Base-by-base conservation (phyloP, 2,888 invertebrate species). In the Celastrina argiolus region DNA sequence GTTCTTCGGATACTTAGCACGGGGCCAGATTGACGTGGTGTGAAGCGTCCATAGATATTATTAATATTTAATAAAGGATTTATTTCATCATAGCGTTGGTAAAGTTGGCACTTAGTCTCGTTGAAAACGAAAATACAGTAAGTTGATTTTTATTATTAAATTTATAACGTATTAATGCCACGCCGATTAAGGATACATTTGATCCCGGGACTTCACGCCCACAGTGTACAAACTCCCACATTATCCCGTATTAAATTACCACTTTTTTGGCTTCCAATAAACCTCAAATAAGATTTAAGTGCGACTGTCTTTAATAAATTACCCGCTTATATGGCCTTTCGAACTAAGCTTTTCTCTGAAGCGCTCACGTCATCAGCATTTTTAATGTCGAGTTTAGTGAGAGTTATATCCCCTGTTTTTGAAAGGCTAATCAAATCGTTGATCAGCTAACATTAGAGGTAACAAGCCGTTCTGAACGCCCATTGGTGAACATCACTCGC, bases 201-300 rank as follows among this genome's bases (percentile, higher is more conserved):
- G 18, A 59, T 59, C 59, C 34, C 34, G 31, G 22, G 22, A 51
- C 12, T 26, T 51, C 22, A 39, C 61, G 39, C 61, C 61, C 61
- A 61, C 39, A 22, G 61, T 61, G 26, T 39, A 18, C 2, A n/a
- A 39, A 39, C 61, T 61, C 31, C 36, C 61, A 61, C 16, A 36
- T 51, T 61, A 59, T 59, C 59, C 59, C 39, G 10, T 61, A 59
- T 59, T 39, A 22, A 18, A 18, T 36, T 22, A 61, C 61, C 61
- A 39, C 61, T 39, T 61, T 22, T 61, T 16, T 61, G 61, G 61
- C 61, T 61, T 61, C 39, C 14, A 61, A 39, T 61, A 61, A 61
- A 61, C 61, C 61, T 58, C 58, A 31, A 34, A 59, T 34, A 36
- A 61, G 39, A 18, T 39, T 39, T 36, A 61, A 36, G 51, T 51